phyloP scores from a whole-genome alignment of 2,888 invertebrate species.

The Eledona agricola region DNA sequence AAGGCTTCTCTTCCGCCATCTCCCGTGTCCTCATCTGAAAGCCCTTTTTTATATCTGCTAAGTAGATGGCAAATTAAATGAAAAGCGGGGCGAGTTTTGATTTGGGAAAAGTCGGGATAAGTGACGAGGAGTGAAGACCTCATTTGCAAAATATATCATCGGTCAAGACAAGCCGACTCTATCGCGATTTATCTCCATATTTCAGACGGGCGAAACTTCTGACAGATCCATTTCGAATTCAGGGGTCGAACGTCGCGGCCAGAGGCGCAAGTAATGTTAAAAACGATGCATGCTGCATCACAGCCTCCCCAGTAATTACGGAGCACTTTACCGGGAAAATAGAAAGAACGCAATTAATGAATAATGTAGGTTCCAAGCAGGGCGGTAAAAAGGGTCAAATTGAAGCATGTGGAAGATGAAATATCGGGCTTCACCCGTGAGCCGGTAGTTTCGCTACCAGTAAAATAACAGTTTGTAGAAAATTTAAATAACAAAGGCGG shows the following conservation, averaged over 20 bases:
- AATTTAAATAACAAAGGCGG: conserved; percentile 35
- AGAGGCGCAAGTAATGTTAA: conserved; percentile 2
- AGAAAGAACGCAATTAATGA: conserved; percentile 22
- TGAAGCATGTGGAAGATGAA: conserved; percentile 13
- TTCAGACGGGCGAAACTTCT: too few species aligned
- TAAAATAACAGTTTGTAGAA: conserved; percentile 30
- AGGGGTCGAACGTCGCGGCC: conserved; percentile 2
- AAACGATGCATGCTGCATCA: conserved; percentile 15
- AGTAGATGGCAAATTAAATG: conserved; percentile 16
- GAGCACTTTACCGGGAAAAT: conserved; percentile 9
- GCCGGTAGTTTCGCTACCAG: conserved; percentile 26
- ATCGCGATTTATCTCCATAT: not conserved
- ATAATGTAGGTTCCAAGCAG: conserved; percentile 19
- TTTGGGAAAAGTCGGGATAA: conserved; percentile 14
- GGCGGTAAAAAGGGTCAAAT: conserved; percentile 19
- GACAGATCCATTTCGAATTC: too few species aligned
- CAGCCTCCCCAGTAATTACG: conserved; percentile 6
- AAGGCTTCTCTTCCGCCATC: conserved; percentile 17
- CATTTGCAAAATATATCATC: conserved; percentile 17
- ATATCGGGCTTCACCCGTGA: conserved; percentile 6
- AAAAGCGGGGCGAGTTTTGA: conserved; percentile 2
- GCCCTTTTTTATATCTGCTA: conserved; percentile 20
- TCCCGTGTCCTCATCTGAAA: conserved; percentile 16
- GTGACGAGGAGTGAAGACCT: conserved; percentile 24
- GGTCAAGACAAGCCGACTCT: conserved; percentile 6